Evolutionary conservation across 1,140 invertebrate genomes (phyloP), one percentile per base, ranked within the genome.

Genomic region (Diabrotica undecimpunctata): DNA sequence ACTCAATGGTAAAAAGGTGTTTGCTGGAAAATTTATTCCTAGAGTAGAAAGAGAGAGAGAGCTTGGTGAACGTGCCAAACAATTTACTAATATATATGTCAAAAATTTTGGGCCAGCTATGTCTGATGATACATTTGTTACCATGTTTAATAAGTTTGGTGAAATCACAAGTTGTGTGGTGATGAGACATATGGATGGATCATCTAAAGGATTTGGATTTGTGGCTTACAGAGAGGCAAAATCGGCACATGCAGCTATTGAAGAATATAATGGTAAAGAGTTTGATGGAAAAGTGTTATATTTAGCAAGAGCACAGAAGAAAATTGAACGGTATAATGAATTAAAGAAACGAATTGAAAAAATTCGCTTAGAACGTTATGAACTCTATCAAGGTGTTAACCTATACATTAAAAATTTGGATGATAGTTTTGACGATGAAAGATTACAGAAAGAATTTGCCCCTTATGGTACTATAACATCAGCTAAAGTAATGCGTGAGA

Each of bases 221-320:
- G 97, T 99, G 52, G 96, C 96, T 52, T 99, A 94, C 82, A 95
- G 98, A 79, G 93, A 97, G 76, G 90, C 96, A 39, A 95, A 97
- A 78, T 87, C 90, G 65, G 98, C 98, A 56, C 96, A 98, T 78
- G 87, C 87, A 75, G 96, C 96, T 67, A 93, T 95, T 6, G 84
- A 90, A 53, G 94, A 94, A 54, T 81, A 98, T 36, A 96, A 98
- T 80, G 92, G 90, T 13, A 92, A 91, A 75, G 94, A 97, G 73
- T 79, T 93, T 58, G 83, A 87, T 53, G 91, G 92, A 86, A 57
- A 92, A 89, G 74, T 84, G 83, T 41, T 97, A 59, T 96, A 95
- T 81, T 94, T 99, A 41, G 96, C 96, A 4, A 88, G 97, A 70
- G 97, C 98, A 53, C 97, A 99, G 79, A 99, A 99, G 83, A 98